Conservation (phyloP, 2,113 vertebrate genomes). For the Athene cunicularia region DNA sequence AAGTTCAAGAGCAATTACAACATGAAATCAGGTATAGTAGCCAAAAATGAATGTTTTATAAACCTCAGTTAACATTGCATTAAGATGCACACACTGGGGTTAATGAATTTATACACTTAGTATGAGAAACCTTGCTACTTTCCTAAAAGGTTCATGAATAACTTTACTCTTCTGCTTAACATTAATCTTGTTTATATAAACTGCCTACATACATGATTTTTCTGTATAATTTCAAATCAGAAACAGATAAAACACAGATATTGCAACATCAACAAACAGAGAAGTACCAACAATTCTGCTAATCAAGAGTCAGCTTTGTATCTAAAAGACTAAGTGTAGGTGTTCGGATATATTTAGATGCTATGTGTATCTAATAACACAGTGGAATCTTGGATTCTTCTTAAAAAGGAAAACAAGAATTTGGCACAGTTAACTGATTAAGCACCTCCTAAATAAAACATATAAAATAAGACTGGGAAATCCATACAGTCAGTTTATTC, state of each 20-base stretch:
- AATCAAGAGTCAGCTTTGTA: not conserved
- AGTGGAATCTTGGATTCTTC: not conserved
- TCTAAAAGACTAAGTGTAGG: not conserved
- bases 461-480: not conserved
- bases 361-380: not conserved
- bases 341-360: not conserved
- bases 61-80: not conserved
- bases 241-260: conserved; percentile 11
- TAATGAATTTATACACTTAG: not conserved
- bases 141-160: not conserved
- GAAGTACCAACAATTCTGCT: not conserved
- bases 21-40: not conserved
- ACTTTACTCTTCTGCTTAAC: not conserved
- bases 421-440: not conserved
- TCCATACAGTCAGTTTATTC: not conserved
- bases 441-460: not conserved
- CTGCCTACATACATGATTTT: not conserved
- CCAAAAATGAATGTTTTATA: not conserved
- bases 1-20: not conserved
- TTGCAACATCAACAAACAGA: not conserved
- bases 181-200: not conserved
- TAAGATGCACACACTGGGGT: not conserved
- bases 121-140: not conserved
- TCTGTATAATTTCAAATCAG: not conserved
- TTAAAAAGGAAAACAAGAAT: not conserved